Conservation (phyloP, 2,888 invertebrate genomes). For the Pheosia gnoma region DNA sequence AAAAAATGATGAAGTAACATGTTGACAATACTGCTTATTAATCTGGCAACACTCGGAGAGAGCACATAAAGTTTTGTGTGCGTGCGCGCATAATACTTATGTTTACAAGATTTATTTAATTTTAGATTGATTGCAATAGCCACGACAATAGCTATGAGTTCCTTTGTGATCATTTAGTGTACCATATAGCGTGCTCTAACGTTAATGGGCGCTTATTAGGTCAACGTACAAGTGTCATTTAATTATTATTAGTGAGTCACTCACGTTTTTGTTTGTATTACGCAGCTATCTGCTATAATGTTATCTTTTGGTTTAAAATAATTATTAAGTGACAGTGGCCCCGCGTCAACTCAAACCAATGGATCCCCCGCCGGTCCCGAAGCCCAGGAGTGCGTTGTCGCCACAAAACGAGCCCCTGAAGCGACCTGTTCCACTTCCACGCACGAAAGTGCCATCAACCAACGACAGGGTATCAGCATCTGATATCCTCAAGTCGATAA, state of each 20-base stretch:
- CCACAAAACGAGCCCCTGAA: slow-evolving; percentile 58
- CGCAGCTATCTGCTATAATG: slow-evolving; percentile 40
- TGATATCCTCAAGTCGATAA: slow-evolving; percentile 76
- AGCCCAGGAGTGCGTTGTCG: slow-evolving; percentile 61
- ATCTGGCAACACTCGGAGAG: too few relatives aligned
- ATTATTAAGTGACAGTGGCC: slow-evolving; percentile 35
- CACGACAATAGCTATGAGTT: neutral
- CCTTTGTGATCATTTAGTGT: slow-evolving; percentile 11
- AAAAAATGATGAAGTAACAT: too few relatives aligned
- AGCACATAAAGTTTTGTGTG: too few relatives aligned
- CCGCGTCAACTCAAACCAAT: slow-evolving; percentile 41
- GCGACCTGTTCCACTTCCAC: slow-evolving; percentile 82
- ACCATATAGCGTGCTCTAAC: slow-evolving; percentile 5
- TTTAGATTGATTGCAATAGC: too few relatives aligned
- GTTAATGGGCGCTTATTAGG: slow-evolving; percentile 26
- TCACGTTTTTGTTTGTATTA: slow-evolving; percentile 44
- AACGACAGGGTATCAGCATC: slow-evolving; percentile 68
- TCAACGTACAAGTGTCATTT: slow-evolving; percentile 34
- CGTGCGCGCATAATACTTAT: too few relatives aligned
- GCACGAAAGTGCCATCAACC: slow-evolving; percentile 62
- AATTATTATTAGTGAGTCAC: slow-evolving; percentile 45
- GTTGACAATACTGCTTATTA: too few relatives aligned
- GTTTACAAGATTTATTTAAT: too few relatives aligned
- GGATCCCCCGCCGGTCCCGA: slow-evolving; percentile 77
- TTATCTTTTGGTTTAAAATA: slow-evolving; percentile 44